Base-by-base conservation (phyloP, 2,888 invertebrate species). In the Synergus umbraculus region DNA sequence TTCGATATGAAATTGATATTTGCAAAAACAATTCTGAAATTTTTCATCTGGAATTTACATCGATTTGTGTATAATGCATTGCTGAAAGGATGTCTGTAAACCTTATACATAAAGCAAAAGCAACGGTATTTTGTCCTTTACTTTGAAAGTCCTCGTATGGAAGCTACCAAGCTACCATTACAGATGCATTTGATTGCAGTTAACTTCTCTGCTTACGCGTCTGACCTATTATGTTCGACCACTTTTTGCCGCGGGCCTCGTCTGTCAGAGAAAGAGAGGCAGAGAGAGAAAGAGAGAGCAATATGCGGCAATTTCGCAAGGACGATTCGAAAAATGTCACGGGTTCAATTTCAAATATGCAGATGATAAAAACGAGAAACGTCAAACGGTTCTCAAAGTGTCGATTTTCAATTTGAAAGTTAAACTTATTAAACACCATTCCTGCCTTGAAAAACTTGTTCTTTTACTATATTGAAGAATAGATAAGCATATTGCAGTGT, bases 71-170 rank as follows among this genome's bases (percentile, higher is more conserved):
- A 22, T 67, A 67, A 22, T 46, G 43, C 9, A 49, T 29, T 44
- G 69, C 15, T 65, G 65, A 41, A 65, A 37, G 65, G 41, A 41
- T 65, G 15, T 65, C 41, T 41, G 37, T 65, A 65, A 44, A 44
- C 3, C 18, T 43, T 18, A 22, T 22, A 22, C 22, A 37, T 4
- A 12, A 29, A 22, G 46, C 66, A 41, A 54, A 15, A 54, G 54
- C 54, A 69, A 69, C 69, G 69, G 69, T 46, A 69, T 46, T 69
- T 69, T 29, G 69, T 69, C 69, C 69, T 69, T 69, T 69, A 65
- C 41, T 65, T 65, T n/a, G 65, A 65, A 65, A 65, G 29, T 41
- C 65, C 43, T 43, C 66, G 43, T 54, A 73, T 73, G 73, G 54
- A 37, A 15, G 15, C 15, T 49, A 67, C 22, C 67, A 37, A 15